Conservation (phyloP, 2,888 invertebrate genomes). For the Drosophila suboccidentalis region DNA sequence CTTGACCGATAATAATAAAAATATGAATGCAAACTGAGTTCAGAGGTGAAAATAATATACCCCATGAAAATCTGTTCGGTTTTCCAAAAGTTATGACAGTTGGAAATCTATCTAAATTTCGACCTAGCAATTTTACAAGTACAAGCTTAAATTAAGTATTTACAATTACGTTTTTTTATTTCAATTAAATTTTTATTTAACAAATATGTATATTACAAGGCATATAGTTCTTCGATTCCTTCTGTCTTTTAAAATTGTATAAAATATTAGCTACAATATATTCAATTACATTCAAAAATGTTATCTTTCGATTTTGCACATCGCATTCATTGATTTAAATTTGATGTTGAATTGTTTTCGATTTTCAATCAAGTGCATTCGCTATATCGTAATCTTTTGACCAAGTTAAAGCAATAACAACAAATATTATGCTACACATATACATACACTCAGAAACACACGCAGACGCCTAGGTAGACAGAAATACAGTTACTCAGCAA, state of each 20-base stretch:
- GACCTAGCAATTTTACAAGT: no score
- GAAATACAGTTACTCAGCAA: slow-evolving; percentile 20
- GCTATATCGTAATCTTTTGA: slow-evolving; percentile 63
- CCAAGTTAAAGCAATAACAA: slow-evolving; percentile 34
- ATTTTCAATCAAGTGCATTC: slow-evolving; percentile 59
- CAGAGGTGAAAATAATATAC: no score
- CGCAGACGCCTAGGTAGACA: slow-evolving; percentile 1
- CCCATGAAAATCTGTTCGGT: no score
- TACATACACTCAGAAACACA: slow-evolving; percentile 17
- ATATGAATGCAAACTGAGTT: no score
- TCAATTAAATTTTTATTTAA: no score
- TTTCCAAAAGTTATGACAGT: no score
- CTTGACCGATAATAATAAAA: no score
- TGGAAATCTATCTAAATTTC: no score
- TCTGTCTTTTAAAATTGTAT: neutral
- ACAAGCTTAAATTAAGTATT: no score
- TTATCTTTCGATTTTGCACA: slow-evolving; percentile 8
- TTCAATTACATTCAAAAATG: slow-evolving; percentile 5
- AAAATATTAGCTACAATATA: neutral
- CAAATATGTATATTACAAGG: no score
- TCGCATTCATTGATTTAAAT: slow-evolving; percentile 27
- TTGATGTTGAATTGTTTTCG: slow-evolving; percentile 37
- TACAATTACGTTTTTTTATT: no score
- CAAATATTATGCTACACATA: slow-evolving; percentile 63
- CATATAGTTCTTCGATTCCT: no score